Evolutionary conservation across 2,888 invertebrate genomes (phyloP), one percentile per base, ranked within the genome.

Genomic region (Agapostemon virescens): DNA sequence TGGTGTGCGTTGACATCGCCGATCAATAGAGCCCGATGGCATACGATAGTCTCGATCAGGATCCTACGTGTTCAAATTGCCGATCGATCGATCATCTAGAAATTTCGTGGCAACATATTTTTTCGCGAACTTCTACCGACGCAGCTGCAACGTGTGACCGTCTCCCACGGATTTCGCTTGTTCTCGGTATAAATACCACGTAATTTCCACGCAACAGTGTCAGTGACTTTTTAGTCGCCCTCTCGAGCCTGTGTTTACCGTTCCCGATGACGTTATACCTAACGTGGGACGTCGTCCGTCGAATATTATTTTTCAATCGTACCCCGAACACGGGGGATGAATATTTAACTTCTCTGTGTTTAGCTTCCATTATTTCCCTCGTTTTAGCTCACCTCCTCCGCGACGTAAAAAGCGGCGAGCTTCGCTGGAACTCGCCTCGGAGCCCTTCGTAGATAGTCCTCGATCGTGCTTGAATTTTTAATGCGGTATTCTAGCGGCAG

Each of bases 1-100:
- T 58, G 61, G 83, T 85, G 83, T 84, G 83, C 81, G 79, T 83
- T 85, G 78, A 83, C 84, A 88, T 86, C 74, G 82, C 68, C 88
- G 90, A 91, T 91, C 91, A 90, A 91, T 91, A 91, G 87, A 89
- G 88, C 87, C 87, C 79, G 85, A 90, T 90, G 87, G 83, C 70
- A 84, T 5, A 77, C 85, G 88, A 79, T 69, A 26, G n/a, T 15
- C 74, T 64, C 52, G 79, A 81, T 81, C 66, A 49, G 30, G 52
- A 71, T 66, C 38, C 15, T 66, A 30, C 3, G 17, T 49, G 9
- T n/a, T 9, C 17, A 20, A 33, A 68, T 49, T 38, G 23, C 52
- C 30, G 49, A 68, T 77, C 63, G 36, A 69, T 66, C 33, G 13
- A 20, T n/a, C 17, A 5, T 6, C 26, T 17, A 49, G n/a, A 49